phyloP scores from a whole-genome alignment of 2,888 invertebrate genomes.

The Tribolium freemani region DNA sequence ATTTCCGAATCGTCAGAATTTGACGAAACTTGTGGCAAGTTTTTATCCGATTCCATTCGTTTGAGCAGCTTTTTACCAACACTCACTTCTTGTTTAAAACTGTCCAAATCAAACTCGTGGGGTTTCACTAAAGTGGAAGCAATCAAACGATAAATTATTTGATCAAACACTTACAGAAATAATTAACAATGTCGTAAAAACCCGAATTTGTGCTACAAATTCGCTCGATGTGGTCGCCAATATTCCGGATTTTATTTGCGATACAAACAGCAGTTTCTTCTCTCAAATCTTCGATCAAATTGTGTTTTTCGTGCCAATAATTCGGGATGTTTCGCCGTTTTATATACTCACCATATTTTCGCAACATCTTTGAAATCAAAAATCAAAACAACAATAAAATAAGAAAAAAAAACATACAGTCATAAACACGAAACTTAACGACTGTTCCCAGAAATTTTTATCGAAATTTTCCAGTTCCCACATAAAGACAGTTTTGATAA shows the following conservation, averaged over 20 bases:
- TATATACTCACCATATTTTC: constrained; percentile 14
- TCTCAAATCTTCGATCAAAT: constrained; percentile 45
- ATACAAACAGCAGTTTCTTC: not conserved
- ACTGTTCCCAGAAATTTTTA: constrained; percentile 51
- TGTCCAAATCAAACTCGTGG: not conserved
- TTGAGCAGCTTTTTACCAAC: not conserved
- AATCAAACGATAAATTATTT: not conserved
- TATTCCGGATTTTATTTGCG: constrained; percentile 1
- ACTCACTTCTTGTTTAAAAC: not conserved
- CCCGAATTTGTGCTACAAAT: not conserved
- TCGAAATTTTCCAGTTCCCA: constrained; percentile 59
- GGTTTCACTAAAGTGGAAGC: not conserved
- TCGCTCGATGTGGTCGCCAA: not conserved
- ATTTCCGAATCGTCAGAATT: too few relatives aligned
- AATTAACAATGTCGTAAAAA: not conserved
- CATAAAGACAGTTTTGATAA: constrained; percentile 68
- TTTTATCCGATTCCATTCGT: not conserved
- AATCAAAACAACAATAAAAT: not conserved
- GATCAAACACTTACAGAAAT: not conserved
- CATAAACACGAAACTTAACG: constrained; percentile 55
- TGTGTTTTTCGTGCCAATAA: constrained; percentile 65
- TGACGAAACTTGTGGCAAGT: too few relatives aligned
- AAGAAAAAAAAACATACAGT: constrained; percentile 47
- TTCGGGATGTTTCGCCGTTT: constrained; percentile 56
- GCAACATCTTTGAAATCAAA: constrained; percentile 14